Base-by-base conservation (phyloP, 2,797 vertebrate species). In the Petrocephalus sullivani region DNA sequence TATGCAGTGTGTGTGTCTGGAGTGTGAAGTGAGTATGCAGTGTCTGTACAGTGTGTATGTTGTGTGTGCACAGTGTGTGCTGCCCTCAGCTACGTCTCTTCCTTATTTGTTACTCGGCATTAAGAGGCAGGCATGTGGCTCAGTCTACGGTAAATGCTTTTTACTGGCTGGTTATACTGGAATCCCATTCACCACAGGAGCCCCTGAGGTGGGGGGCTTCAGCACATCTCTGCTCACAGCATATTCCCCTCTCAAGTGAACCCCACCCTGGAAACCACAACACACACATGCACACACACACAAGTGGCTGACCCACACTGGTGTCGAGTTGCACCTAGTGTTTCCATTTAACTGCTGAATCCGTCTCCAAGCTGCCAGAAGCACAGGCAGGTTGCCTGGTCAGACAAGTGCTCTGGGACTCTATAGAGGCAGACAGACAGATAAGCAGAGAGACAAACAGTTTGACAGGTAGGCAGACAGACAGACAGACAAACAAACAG, bases 121-220 rank as follows among this genome's bases (percentile, higher is more conserved):
- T 82, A 21, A 49, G 78, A 51, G 33, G 37, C 16, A n/a, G 64
- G n/a, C 49, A 19, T 28, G 57, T 28, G 53, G n/a, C 51, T 91
- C 90, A 91, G 94, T 91, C 92, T 94, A 94, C 94, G 91, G 95
- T 96, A 96, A 96, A 95, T 93, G 94, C 94, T 95, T 92, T 94
- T 92, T 93, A 93, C 94, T 88, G 92, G 93, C 91, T 67, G 91
- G 93, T 94, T 94, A 89, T 93, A 94, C 93, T 87, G 92, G 90
- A 94, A 92, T 94, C 94, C 93, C 91, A 89, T 8, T 89, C 87
- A 94, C 95, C 95, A 37, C 96, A 95, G 92, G 93, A 94, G 92
- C 93, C 94, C 94, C 89, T 87, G 91, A 94, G 90, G 90, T 91
- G 89, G 88, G 81, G 41, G 88, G 89, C 58, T 49, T 61, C 87